A percentile compares a stretch with the other conserved stretches of the same genome.
Evolutionary conservation across 2,888 invertebrate genomes (phyloP).

Genomic region (Anodontia alba): DNA sequence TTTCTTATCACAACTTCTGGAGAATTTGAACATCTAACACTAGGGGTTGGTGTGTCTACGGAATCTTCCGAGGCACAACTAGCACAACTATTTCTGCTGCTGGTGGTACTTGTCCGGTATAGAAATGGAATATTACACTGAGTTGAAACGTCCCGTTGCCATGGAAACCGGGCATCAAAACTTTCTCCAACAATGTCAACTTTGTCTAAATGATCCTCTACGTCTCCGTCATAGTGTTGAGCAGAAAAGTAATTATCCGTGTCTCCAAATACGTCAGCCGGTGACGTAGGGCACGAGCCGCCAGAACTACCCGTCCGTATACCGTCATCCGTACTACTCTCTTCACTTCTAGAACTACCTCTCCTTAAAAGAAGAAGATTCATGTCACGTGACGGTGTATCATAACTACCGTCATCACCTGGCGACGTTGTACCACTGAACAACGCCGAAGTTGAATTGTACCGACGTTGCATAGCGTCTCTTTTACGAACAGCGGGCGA

Average conservation of each 20-base stretch:
- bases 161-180: slow-evolving; percentile 76
- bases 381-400: background rate
- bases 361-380: background rate
- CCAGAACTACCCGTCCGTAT: background rate
- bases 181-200: slow-evolving; percentile 80
- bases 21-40: background rate
- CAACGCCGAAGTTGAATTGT: slow-evolving; percentile 38
- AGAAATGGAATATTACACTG: slow-evolving; percentile 71
- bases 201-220: slow-evolving; percentile 30
- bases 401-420: background rate
- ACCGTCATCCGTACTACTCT: slow-evolving; percentile 5
- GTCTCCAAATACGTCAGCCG: background rate
- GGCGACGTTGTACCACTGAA: background rate
- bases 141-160: slow-evolving; percentile 79
- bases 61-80: slow-evolving; percentile 22
- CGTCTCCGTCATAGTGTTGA: background rate
- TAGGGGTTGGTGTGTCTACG: slow-evolving; percentile 6
- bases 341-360: background rate
- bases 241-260: background rate
- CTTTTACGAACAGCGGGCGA: slow-evolving; percentile 41
- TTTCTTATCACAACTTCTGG: slow-evolving; percentile 1
- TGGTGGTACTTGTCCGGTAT: slow-evolving; percentile 21
- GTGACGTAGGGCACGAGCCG: background rate
- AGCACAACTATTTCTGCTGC: slow-evolving; percentile 24
- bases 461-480: slow-evolving; percentile 42